phyloP scores from a whole-genome alignment of 2,113 vertebrate species.

The Lagopus muta region DNA sequence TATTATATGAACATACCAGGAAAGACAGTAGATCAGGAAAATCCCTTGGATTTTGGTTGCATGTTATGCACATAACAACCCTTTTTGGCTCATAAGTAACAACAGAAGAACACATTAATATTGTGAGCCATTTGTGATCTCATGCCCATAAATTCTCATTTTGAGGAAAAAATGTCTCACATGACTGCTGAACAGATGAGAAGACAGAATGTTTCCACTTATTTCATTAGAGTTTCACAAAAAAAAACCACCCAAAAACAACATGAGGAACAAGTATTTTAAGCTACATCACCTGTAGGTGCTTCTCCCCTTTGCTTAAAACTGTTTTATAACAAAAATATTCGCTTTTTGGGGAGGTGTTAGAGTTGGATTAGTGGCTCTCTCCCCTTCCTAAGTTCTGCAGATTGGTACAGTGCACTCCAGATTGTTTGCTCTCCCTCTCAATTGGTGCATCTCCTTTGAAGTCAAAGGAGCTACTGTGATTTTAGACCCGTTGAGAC shows the following conservation, averaged over 20 bases:
- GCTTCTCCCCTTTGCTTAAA: not conserved
- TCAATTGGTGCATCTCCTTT: not conserved
- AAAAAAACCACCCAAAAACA: not conserved
- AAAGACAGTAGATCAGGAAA: not conserved
- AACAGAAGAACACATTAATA: not conserved
- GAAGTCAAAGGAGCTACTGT: conserved; percentile 60
- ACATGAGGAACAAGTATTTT: not conserved
- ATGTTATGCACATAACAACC: not conserved
- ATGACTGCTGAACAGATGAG: not conserved
- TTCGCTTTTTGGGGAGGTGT: not conserved
- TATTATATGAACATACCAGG: not conserved
- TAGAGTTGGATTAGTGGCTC: not conserved
- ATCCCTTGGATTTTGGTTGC: not conserved
- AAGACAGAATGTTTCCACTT: not conserved
- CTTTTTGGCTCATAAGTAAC: not conserved
- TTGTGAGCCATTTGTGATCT: not conserved
- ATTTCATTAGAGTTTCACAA: not conserved
- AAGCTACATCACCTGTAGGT: not conserved
- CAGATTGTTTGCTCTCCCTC: conserved; percentile 15
- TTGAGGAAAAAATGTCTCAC: not conserved
- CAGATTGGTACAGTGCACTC: not conserved
- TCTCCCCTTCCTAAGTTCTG: not conserved
- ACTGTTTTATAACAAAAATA: not conserved
- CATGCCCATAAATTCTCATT: not conserved
- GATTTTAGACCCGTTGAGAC: conserved; percentile 62